Base-by-base conservation (phyloP, 2,888 invertebrate species). In the Anticlea derivata region DNA sequence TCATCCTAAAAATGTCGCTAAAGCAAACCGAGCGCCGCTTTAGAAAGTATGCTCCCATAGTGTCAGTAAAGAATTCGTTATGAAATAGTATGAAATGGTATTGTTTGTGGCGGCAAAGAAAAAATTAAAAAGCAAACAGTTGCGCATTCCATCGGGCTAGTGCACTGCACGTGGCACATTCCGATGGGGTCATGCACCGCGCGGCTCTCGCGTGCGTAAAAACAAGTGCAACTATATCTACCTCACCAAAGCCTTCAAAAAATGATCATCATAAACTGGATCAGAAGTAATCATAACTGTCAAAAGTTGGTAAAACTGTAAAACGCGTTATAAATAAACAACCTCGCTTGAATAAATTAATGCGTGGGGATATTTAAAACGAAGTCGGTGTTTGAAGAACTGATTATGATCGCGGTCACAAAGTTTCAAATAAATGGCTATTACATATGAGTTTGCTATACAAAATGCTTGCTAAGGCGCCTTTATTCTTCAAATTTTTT, bases 121-220 rank as follows among this genome's bases (percentile, higher is more conserved):
- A 83, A 85, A 85, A 84, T 77, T 60, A 81, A 86, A 85, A 84
- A 83, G 86, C 83, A 89, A 89, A 89, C 87, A 88, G 86, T 89
- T 85, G 88, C 87, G 84, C 89, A 90, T 87, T 86, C 89, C 89
- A 78, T 73, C 62, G 80, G 43, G 80, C 83, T 82, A 86, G 83
- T 82, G 83, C 88, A 87, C 37, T 43, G 47, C 53, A 48, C 89
- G 89, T 89, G 89, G 88, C 77, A 78, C 88, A 89, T 89, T 86
- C 89, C 89, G 72, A 67, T 67, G 87, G 86, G 89, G 89, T 89
- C 90, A 89, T 86, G 87, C 83, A 82, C 87, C 86, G 84, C 78
- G 76, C 80, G 66, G 75, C 68, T 79, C 35, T 26, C 39, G 53
- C 83, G 86, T 80, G 83, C 82, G 75, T 82, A 80, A 81, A 78